Percentiles rank a stretch among this genome's conserved stretches.
Evolutionary conservation across 2,888 invertebrate species (phyloP).

Genomic region (Tupiocoris notatus): DNA sequence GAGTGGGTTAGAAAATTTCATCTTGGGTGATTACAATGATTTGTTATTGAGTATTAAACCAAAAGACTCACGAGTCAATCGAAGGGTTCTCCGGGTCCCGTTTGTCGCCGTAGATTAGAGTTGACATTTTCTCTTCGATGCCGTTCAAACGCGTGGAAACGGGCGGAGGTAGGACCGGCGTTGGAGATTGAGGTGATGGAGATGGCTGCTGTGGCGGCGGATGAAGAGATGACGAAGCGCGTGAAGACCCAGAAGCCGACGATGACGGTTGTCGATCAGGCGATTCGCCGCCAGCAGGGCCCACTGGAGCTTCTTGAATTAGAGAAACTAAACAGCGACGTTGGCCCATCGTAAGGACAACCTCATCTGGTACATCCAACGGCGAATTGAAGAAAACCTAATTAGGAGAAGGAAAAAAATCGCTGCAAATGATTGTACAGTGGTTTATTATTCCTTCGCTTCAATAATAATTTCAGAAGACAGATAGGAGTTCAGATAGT

Average conservation of each 20-base stretch:
- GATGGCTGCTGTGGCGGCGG: neutral
- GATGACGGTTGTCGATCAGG: conserved; percentile 22
- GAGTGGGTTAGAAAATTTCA: too few relatives aligned
- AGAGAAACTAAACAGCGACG: conserved; percentile 49
- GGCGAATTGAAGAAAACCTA: conserved; percentile 51
- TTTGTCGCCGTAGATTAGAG: conserved; percentile 47
- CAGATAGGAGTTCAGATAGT: too few relatives aligned
- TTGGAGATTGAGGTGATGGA: neutral
- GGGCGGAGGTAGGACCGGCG: neutral
- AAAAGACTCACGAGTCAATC: conserved; percentile 36
- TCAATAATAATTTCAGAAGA: too few relatives aligned
- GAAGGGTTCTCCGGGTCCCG: conserved; percentile 37
- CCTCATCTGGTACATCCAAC: conserved; percentile 46
- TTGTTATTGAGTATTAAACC: too few relatives aligned
- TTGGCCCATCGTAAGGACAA: conserved; percentile 43
- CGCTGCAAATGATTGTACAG: too few relatives aligned
- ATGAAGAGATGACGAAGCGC: neutral
- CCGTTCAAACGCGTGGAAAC: conserved; percentile 36
- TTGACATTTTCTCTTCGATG: conserved; percentile 48
- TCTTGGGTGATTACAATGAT: too few relatives aligned
- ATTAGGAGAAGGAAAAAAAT: conserved; percentile 35
- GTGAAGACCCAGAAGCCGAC: conserved; percentile 5
- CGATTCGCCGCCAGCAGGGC: neutral
- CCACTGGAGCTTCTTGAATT: conserved; percentile 43
- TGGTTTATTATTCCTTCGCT: too few relatives aligned